Conservation (phyloP, 2,888 invertebrate species). For the Resseliella maxima region DNA sequence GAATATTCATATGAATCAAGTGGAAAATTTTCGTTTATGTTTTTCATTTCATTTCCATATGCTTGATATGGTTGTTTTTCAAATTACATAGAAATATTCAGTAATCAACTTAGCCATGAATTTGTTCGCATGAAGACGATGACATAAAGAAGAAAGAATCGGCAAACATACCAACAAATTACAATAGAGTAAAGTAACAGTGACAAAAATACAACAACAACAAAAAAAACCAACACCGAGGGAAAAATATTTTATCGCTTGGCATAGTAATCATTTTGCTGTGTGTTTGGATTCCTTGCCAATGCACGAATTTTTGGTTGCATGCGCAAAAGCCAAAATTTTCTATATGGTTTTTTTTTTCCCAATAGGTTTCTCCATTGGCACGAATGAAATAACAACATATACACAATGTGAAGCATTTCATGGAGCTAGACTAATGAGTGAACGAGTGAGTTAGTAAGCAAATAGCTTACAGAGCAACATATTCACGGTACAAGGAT, state of each 20-base stretch:
- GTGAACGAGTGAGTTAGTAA: background rate
- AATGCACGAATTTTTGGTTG: background rate
- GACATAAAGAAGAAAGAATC: too few species aligned
- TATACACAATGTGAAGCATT: background rate
- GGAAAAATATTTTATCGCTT: background rate
- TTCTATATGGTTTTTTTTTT: background rate
- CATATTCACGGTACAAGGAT: background rate
- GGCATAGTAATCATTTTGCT: background rate
- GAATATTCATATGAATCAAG: constrained; percentile 37
- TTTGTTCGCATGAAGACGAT: background rate
- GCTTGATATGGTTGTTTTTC: background rate
- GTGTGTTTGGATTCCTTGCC: background rate
- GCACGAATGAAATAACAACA: background rate
- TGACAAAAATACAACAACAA: background rate
- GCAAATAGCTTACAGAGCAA: background rate
- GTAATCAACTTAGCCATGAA: background rate
- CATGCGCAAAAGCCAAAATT: constrained; percentile 33
- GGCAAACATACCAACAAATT: background rate
- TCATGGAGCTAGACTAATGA: background rate
- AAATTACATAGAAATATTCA: background rate
- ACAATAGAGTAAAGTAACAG: background rate
- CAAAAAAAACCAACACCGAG: background rate
- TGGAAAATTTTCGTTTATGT: background rate
- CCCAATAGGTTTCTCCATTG: background rate
- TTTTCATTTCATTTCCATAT: too few species aligned